Evolutionary conservation across 2,797 vertebrate species (phyloP).

Genomic region (Sebastes trivittatus): DNA sequence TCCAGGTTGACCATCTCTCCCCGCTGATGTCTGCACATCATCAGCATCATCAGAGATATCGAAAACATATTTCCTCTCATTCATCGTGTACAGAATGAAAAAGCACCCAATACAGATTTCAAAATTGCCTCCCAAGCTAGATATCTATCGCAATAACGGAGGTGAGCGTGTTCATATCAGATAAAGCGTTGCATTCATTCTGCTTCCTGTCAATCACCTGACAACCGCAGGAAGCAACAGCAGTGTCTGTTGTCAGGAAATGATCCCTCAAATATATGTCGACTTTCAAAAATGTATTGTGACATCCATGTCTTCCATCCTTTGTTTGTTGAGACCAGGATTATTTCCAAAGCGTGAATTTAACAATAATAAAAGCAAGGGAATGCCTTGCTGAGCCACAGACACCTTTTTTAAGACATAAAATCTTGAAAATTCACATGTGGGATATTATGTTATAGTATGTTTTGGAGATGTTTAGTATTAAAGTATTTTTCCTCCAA

Average conservation of each 20-base stretch:
- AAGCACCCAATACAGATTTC: conserved; percentile 2
- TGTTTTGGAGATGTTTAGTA: no score
- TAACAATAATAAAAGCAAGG: no score
- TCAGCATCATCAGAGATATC: not conserved
- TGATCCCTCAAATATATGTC: conserved; percentile 7
- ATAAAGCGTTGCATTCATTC: conserved; percentile 36
- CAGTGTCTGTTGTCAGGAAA: conserved; percentile 37
- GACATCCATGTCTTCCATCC: conserved; percentile 1
- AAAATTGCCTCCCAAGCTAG: conserved; percentile 26
- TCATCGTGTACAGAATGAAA: conserved; percentile 8
- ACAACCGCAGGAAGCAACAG: conserved; percentile 26
- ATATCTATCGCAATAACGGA: conserved; percentile 39
- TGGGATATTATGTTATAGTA: no score
- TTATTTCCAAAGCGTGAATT: not conserved
- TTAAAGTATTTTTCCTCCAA: no score
- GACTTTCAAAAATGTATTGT: conserved; percentile 6
- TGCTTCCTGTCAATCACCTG: conserved; percentile 40
- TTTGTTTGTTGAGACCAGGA: not conserved
- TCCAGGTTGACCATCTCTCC: not conserved
- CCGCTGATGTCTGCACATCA: not conserved
- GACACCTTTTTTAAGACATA: no score
- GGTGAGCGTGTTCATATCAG: conserved; percentile 30
- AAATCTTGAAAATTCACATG: no score
- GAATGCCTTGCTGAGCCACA: no score
- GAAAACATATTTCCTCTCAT: not conserved